phyloP scores from a whole-genome alignment of 2,113 vertebrate genomes.

The Aleadryas rufinucha region DNA sequence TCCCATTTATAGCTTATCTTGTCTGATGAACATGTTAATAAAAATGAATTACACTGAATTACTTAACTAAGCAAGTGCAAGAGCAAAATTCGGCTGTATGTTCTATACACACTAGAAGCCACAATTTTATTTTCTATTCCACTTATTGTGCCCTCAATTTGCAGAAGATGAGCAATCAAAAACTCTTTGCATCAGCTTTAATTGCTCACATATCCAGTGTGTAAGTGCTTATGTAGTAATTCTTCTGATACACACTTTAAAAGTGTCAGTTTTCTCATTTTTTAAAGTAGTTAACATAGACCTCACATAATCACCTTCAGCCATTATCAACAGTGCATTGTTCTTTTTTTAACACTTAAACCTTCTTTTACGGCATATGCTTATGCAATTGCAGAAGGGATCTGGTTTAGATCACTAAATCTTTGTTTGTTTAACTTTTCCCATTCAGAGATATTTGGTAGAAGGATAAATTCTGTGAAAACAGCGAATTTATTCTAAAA shows the following conservation, averaged over 20 bases:
- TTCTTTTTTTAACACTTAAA: slow-evolving; percentile 18
- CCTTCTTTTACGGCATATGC: background rate
- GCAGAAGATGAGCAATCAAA: slow-evolving; percentile 59
- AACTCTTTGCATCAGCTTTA: slow-evolving; percentile 54
- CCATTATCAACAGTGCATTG: background rate
- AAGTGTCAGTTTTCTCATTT: slow-evolving; percentile 29
- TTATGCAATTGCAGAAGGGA: background rate
- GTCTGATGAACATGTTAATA: background rate
- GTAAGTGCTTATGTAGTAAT: slow-evolving; percentile 49
- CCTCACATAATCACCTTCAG: background rate
- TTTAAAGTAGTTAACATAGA: slow-evolving; percentile 48
- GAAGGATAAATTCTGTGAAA: background rate
- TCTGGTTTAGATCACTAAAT: background rate
- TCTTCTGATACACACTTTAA: slow-evolving; percentile 39
- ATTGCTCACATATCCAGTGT: slow-evolving; percentile 6
- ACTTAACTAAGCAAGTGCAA: slow-evolving; percentile 51
- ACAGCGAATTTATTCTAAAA: background rate
- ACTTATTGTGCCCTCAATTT: slow-evolving; percentile 54
- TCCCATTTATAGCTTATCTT: background rate
- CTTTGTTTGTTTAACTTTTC: background rate
- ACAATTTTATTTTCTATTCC: slow-evolving; percentile 33
- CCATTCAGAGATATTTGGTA: background rate
- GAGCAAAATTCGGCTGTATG: slow-evolving; percentile 48
- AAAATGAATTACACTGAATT: slow-evolving; percentile 45
- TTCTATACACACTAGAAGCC: slow-evolving; percentile 1